Evolutionary conservation across 2,888 invertebrate species (phyloP).

Genomic region (Taenaris catops): DNA sequence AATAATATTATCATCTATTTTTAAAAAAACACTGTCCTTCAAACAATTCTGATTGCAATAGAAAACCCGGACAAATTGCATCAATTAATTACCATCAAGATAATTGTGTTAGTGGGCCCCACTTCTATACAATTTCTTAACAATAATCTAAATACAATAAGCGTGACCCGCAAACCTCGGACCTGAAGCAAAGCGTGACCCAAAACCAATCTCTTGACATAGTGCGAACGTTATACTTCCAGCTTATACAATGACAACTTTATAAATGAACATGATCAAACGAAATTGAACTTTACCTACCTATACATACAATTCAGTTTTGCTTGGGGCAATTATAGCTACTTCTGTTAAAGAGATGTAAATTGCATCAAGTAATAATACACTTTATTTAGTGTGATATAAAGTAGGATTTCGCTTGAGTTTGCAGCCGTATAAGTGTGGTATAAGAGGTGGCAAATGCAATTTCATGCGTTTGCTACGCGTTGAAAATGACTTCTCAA

Average conservation of each 20-base stretch:
- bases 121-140: slow-evolving; percentile 18
- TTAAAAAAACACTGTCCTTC: not conserved
- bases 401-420: not conserved
- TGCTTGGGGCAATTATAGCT: not conserved
- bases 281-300: slow-evolving; percentile 4
- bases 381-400: not conserved
- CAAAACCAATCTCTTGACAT: slow-evolving; percentile 19
- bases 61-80: slow-evolving; percentile 6
- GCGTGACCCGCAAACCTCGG: slow-evolving; percentile 25
- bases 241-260: slow-evolving; percentile 12
- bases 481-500: slow-evolving; percentile 15
- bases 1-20: too few species aligned
- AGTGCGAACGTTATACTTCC: slow-evolving; percentile 5
- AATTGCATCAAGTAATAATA: not conserved
- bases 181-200: slow-evolving; percentile 24
- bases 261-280: not conserved
- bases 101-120: slow-evolving; percentile 9
- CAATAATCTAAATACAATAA: slow-evolving; percentile 26
- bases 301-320: not conserved
- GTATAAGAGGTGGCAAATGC: slow-evolving; percentile 4
- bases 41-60: not conserved
- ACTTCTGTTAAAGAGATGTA: not conserved
- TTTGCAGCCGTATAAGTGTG: not conserved
- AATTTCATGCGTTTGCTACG: slow-evolving; percentile 19
- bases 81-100: slow-evolving; percentile 5